These are phyloP conservation scores for Dolomedes plantarius DNA, from an alignment of 2,888 invertebrate genomes.

Conservation along the genomic window DNA sequence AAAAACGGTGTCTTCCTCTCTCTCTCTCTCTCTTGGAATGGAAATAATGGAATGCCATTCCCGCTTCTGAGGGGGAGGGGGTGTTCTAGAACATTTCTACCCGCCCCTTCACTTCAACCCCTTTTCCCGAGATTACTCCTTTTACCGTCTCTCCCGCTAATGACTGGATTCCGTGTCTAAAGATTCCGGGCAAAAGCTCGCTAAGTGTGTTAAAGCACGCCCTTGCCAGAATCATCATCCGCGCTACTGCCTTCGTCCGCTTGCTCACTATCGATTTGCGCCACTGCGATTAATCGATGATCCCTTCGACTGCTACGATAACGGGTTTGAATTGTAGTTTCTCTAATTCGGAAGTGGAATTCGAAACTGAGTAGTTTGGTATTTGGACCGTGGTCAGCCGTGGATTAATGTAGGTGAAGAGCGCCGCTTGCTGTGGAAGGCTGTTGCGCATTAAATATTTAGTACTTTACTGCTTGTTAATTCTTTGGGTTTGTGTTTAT, in stretches of 20 bases:
- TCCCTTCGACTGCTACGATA: constrained; percentile 19
- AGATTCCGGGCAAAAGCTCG: constrained; percentile 50
- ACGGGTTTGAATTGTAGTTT: constrained; percentile 18
- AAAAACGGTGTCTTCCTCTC: constrained; percentile 64
- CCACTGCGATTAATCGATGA: constrained; percentile 60
- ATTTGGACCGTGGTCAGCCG: constrained; percentile 1
- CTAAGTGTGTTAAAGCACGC: constrained; percentile 69
- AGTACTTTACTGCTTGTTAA: neutral
- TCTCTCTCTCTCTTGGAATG: constrained; percentile 24
- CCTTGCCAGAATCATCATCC: constrained; percentile 30
- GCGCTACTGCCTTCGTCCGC: constrained; percentile 39
- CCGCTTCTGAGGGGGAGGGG: constrained; percentile 4
- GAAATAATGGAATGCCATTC: constrained; percentile 63
- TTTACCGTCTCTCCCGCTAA: constrained; percentile 64
- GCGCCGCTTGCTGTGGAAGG: neutral
- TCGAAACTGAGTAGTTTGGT: neutral
- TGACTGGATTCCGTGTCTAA: constrained; percentile 66
- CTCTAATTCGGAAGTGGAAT: constrained; percentile 11
- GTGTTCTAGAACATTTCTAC: neutral
- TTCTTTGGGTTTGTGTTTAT: neutral
- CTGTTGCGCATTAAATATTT: neutral
- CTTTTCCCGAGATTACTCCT: constrained; percentile 64
- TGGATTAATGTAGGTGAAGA: neutral
- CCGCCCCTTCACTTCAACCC: constrained; percentile 33
- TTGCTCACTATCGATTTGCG: constrained; percentile 25